A percentile compares a stretch with the other conserved stretches of the same genome.
Conservation (phyloP, 2,888 invertebrate species). For the Neocrepidodera transversa region DNA sequence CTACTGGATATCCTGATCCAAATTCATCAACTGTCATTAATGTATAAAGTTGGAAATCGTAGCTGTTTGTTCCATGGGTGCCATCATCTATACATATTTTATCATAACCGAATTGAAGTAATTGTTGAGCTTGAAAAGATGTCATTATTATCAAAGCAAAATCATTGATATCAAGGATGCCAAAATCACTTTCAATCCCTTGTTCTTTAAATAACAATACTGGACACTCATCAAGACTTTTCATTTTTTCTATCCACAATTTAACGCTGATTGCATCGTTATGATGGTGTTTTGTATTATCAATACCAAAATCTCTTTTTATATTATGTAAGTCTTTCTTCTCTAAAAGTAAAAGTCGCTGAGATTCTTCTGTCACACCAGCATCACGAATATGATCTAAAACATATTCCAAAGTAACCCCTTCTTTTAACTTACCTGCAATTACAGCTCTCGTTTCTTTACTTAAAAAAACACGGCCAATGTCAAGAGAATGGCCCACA, state of each 20-base stretch:
- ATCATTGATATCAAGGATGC: too few species aligned
- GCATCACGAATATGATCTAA: not conserved
- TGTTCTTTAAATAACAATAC: conserved; percentile 23
- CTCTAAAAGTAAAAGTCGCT: conserved; percentile 20
- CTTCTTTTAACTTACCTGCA: too few species aligned
- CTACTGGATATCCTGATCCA: conserved; percentile 38
- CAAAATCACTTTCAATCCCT: not conserved
- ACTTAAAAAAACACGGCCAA: too few species aligned
- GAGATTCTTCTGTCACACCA: not conserved
- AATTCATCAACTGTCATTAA: too few species aligned
- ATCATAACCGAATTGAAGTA: conserved; percentile 1
- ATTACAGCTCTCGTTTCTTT: too few species aligned
- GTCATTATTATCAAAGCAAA: conserved; percentile 5
- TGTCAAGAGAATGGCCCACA: not conserved
- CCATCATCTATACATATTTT: conserved; percentile 31
- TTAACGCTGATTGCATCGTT: conserved; percentile 32
- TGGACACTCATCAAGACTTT: conserved; percentile 8
- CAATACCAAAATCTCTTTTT: conserved; percentile 29
- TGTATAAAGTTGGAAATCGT: too few species aligned
- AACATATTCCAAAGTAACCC: not conserved
- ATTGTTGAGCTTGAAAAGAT: conserved; percentile 10
- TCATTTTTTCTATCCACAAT: conserved; percentile 32
- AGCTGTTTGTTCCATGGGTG: conserved; percentile 28
- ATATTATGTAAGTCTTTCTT: conserved; percentile 33
- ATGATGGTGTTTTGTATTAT: conserved; percentile 19